phyloP scores from a whole-genome alignment of 1,140 invertebrate genomes.

The Drosophila malerkotliana region DNA sequence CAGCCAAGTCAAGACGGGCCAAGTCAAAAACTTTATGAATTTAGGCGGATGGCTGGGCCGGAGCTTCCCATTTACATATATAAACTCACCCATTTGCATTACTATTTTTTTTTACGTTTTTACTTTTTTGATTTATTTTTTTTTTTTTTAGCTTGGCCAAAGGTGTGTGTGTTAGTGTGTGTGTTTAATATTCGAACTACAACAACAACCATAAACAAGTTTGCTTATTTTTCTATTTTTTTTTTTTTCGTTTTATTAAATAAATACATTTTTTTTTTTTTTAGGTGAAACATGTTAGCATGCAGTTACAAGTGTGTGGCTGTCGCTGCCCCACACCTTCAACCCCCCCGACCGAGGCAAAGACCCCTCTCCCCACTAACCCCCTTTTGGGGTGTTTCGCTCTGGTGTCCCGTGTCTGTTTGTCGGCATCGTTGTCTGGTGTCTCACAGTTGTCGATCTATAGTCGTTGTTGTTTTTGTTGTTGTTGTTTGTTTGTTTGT shows the following conservation, averaged over 20 bases:
- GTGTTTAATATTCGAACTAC: constrained; percentile 56
- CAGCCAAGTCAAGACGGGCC: constrained; percentile 31
- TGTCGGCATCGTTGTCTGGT: constrained; percentile 54
- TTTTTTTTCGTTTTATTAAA: constrained; percentile 60
- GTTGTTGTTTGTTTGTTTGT: constrained; percentile 68
- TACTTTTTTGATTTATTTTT: constrained; percentile 3
- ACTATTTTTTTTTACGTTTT: not conserved
- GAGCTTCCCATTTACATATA: constrained; percentile 50
- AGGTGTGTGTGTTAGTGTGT: constrained; percentile 15
- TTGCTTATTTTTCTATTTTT: constrained; percentile 55
- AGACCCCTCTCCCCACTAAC: constrained; percentile 2
- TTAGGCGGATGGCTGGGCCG: constrained; percentile 49
- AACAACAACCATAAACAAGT: constrained; percentile 61
- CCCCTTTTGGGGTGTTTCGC: no score
- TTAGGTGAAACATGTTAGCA: constrained; percentile 74
- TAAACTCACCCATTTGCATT: constrained; percentile 16
- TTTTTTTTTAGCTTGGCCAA: constrained; percentile 41
- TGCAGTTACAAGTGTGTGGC: constrained; percentile 72
- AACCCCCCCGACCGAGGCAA: not conserved
- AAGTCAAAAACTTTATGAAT: constrained; percentile 54
- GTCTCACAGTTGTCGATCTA: constrained; percentile 44
- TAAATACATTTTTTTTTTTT: constrained; percentile 67
- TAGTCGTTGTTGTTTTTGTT: constrained; percentile 34
- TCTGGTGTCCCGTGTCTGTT: constrained; percentile 35
- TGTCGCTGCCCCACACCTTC: constrained; percentile 11